Evolutionary conservation across 2,113 vertebrate species (phyloP), one percentile per base, ranked within the genome.

Genomic region (Phalacrocorax aristotelis): DNA sequence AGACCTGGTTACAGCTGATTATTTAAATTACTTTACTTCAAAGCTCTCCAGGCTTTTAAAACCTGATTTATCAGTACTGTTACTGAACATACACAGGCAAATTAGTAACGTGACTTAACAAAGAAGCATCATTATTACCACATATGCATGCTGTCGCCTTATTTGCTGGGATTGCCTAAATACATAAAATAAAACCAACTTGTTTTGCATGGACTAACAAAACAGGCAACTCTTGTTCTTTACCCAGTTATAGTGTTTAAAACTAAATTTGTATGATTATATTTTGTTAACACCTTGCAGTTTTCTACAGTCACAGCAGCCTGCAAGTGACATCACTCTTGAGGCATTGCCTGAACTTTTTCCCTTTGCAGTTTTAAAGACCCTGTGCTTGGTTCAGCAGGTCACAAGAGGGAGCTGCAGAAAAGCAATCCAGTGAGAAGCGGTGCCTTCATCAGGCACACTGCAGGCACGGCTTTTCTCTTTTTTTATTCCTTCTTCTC

Each of bases 391-490:
- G 19, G 58, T 44, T 46, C 13, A 0, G 60, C 26, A 71, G 60
- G 44, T 64, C 49, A 2, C 17, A 14, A 80, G 79, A 80, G 68
- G 79, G 80, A 90, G 90, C 83, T 81, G 83, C 60, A 96, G 60
- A 54, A 70, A 49, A 80, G 51, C 78, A 46, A n/a, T 4, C 11
- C 3, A 32, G 0, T 2, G 49, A 76, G 54, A 29, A n/a, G 30
- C 44, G 1, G 3, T 9, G 18, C 3, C 36, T 69, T 19, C 48
- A 7, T 10, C n/a, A 29, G 46, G 27, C 64, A 77, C 44, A 4
- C n/a, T 13, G 60, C 65, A 54, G 34, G 13, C 30, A 8, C 0
- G 0, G 26, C 40, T 36, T 20, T 10, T 29, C 38, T 13, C 4
- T 49, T 52, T 18, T 30, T 40, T 36, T 11, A 23, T 5, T 66